phyloP scores from a whole-genome alignment of 2,888 invertebrate genomes.

The Anagyrus pseudococci region DNA sequence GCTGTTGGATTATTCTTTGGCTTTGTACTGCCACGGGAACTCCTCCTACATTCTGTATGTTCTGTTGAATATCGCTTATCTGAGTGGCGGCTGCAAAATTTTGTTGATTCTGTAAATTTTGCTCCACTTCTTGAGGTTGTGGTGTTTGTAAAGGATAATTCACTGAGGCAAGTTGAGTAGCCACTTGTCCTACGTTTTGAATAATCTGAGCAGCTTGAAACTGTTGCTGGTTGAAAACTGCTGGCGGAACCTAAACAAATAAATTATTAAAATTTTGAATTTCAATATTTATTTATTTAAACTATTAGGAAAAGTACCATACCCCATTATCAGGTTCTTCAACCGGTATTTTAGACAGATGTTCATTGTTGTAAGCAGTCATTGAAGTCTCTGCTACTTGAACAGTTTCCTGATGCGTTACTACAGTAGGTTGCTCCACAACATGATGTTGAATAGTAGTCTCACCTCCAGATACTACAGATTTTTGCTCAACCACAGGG shows the following conservation, averaged over 20 bases:
- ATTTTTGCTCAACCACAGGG: conserved; percentile 73
- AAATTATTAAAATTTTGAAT: conserved; percentile 1
- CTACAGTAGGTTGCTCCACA: conserved; percentile 20
- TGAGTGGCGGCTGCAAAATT: conserved; percentile 3
- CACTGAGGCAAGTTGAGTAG: conserved; percentile 12
- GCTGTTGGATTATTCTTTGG: conserved; percentile 32
- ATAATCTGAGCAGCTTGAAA: conserved; percentile 11
- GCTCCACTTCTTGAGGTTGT: conserved; percentile 25
- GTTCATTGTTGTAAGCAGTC: not conserved
- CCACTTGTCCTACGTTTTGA: conserved; percentile 25
- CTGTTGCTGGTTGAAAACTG: conserved; percentile 22
- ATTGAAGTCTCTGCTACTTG: conserved; percentile 7
- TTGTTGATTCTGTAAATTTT: conserved; percentile 17
- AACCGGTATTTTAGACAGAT: not conserved
- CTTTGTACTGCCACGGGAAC: conserved; percentile 17
- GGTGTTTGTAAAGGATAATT: conserved; percentile 13
- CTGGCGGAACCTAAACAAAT: conserved; percentile 16
- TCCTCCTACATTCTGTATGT: conserved; percentile 15
- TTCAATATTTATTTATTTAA: not conserved
- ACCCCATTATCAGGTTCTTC: conserved; percentile 32
- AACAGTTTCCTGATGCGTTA: conserved; percentile 12
- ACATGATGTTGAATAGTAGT: conserved; percentile 34
- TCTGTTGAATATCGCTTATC: conserved; percentile 23
- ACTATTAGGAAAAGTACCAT: not conserved
- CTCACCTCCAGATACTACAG: conserved; percentile 40